Base-by-base conservation (phyloP, 1,140 invertebrate species). In the Drosophila murphyi region DNA sequence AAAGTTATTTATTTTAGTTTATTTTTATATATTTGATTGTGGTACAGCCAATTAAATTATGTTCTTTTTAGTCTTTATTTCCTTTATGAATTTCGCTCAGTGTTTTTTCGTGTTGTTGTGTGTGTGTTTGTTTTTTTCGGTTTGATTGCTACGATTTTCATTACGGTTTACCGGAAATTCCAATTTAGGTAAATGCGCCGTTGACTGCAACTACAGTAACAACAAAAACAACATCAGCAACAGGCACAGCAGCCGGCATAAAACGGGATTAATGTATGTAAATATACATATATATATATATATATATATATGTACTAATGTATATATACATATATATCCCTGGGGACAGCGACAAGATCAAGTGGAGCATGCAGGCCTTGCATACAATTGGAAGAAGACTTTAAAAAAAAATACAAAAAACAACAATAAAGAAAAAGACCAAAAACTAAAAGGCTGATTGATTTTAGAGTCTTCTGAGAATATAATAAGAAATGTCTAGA, bases 111-210 rank as follows among this genome's bases (percentile, higher is more conserved):
- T 20, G 20, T 20, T 20, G 20, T n/a, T 39, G 37, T 39, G 7
- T 57, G 12, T 67, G 43, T 67, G 65, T 72, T 47, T 77, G 39
- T 81, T 56, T 82, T 79, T 72, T 70, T 74, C 73, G 78, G 80
- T 82, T 89, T 89, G 86, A 89, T 89, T 89, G 85, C 85, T 89
- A 89, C 85, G 85, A 89, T 89, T 89, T 89, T 89, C 85, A 89
- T 89, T 89, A 89, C 87, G 80, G 80, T 81, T 91, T 91, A 90
- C 90, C 90, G 90, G 90, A 92, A 86, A 92, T 92, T 92, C 90
- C 90, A 92, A 92, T 92, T 92, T 92, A 92, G 90, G 90, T 90
- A 92, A 92, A 92, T 92, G 83, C 90, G 90, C 69, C 76, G 90
- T 88, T 85, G 82, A 90, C 82, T 76, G 80, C 77, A 67, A 52